Evolutionary conservation across 92 coral and sea anemone species (phyloP), one percentile per base, ranked within the genome.

Genomic region (Porites lobata): DNA sequence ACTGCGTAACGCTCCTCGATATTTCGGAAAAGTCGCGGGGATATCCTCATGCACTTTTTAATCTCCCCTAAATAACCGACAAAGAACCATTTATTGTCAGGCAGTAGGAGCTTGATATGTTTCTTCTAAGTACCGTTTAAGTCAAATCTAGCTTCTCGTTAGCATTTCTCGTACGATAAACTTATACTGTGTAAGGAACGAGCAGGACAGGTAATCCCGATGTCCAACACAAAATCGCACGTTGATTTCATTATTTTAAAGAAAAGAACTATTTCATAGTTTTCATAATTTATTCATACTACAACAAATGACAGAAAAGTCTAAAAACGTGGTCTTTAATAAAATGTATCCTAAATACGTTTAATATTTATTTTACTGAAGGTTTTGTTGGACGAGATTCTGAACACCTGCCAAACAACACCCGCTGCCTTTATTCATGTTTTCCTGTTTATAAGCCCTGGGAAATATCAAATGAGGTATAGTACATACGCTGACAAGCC

Each of bases 281-380:
- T 24, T 50, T 21, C 2, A 68, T 51, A 20, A 4, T 67, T 66
- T 4, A 12, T 47, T 26, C 22, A 8, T 1, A 56, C 66, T 51
- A 24, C 53, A 65, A 65, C 65, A 80, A 81, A 15, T 59, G 56
- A 81, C 85, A 81, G 51, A 21, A 68, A 81, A 79, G 50, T 21
- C 69, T 77, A 77, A 52, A 70, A 21, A 20, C 32, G 65, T 20
- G 51, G 18, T 1, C 24, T 81, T 81, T 81, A 81, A 81, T 69
- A 67, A 79, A 79, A 81, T 81, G 56, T 80, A 53, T 21, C 20
- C 64, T 80, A 22, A 7, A 69, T 56, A 1, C 24, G 43, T 81
- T 81, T 54, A 65, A 54, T 53, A 6, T 50, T 50, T 50, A 70
- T 70, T 19, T 13, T 66, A 22, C 72, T 13, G n/a, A 6, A 4